A percentile compares a stretch with the other conserved stretches of the same genome.
phyloP scores from a whole-genome alignment of 2,113 vertebrate genomes.

The Mustelus asterias region DNA sequence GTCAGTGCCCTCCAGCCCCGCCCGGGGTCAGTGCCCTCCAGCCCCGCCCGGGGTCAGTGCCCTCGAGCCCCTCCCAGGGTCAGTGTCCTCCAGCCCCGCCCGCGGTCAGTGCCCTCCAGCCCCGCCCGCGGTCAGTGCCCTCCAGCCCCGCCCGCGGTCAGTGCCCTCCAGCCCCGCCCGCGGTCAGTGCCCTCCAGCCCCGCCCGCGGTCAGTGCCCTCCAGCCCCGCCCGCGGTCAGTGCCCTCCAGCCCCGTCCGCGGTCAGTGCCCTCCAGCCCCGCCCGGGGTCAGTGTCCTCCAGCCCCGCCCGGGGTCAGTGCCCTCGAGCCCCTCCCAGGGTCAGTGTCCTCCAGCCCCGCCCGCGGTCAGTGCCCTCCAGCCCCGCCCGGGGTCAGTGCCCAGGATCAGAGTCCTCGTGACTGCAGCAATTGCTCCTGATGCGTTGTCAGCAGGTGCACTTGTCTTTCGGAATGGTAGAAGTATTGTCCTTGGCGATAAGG shows the following conservation, averaged over 20 bases:
- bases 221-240: background rate
- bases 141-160: background rate
- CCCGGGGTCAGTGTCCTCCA: background rate
- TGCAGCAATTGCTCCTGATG: no score
- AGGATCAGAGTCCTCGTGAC: background rate
- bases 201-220: background rate
- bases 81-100: background rate
- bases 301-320: background rate
- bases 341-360: background rate
- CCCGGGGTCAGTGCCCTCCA: background rate
- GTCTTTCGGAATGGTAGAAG: conserved; percentile 51
- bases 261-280: background rate
- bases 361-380: background rate
- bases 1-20: background rate
- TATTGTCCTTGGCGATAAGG: conserved; percentile 54
- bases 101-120: background rate
- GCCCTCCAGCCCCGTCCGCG: no score
- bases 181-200: background rate
- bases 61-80: background rate
- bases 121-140: background rate
- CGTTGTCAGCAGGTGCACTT: conserved; percentile 49
- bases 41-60: background rate
- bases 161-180: no score
- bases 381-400: background rate
- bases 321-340: background rate